phyloP scores from a whole-genome alignment of 2,888 invertebrate genomes.

The Drosophila subsilvestris region DNA sequence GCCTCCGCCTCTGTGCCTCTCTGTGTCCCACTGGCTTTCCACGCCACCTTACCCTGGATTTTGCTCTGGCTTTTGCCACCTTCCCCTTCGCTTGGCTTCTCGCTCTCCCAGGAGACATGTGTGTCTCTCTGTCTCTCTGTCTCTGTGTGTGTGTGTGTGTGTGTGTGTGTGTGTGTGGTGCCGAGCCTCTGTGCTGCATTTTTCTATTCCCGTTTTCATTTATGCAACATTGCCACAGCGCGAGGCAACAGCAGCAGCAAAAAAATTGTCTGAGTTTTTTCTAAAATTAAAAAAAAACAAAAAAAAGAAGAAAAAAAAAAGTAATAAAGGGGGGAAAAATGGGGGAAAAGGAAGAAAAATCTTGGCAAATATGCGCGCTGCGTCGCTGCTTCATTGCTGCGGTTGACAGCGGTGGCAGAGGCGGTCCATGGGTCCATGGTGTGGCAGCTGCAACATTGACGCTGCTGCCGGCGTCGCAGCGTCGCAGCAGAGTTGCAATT shows the following conservation, averaged over 20 bases:
- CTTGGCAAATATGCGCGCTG: slow-evolving; percentile 47
- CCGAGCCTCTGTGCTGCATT: slow-evolving; percentile 54
- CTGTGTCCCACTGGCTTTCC: not conserved
- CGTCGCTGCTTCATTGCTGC: slow-evolving; percentile 51
- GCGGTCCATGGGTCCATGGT: not conserved
- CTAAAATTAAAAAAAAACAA: slow-evolving; percentile 46
- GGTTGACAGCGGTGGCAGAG: slow-evolving; percentile 34
- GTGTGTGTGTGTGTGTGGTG: slow-evolving; percentile 23
- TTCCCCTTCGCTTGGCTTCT: not conserved
- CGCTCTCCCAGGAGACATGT: slow-evolving; percentile 23
- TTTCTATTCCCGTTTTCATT: slow-evolving; percentile 67
- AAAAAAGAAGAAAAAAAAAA: slow-evolving; percentile 19
- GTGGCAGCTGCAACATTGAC: slow-evolving; percentile 54
- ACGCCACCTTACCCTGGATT: not conserved
- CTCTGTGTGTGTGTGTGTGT: too few species aligned
- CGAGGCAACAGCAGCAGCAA: slow-evolving; percentile 38
- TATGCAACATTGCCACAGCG: slow-evolving; percentile 56
- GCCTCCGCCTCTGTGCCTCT: not conserved
- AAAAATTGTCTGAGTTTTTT: slow-evolving; percentile 57
- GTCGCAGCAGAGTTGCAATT: slow-evolving; percentile 62
- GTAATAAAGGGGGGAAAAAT: not conserved
- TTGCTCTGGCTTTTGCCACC: not conserved
- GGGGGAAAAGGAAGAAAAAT: not conserved
- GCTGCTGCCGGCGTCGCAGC: slow-evolving; percentile 30
- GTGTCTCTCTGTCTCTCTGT: slow-evolving; percentile 27